A percentile compares a stretch with the other conserved stretches of the same genome.
These are phyloP conservation scores for Bungarus multicinctus DNA, from an alignment of 2,113 vertebrate genomes.

Conservation along the genomic window DNA sequence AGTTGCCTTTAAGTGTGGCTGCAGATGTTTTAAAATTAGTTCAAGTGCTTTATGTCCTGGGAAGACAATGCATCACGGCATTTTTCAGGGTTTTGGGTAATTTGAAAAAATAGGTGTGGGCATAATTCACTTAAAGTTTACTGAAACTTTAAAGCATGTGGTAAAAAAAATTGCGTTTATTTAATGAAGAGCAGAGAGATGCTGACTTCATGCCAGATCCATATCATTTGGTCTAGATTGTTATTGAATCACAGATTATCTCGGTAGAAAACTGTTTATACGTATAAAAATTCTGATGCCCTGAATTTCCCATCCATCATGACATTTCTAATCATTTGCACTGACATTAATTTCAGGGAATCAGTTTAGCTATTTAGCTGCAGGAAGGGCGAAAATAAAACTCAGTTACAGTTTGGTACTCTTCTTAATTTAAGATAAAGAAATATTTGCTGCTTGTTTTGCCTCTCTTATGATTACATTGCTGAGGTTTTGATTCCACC, in stretches of 20 bases:
- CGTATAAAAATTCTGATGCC: background rate
- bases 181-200: background rate
- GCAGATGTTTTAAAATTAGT: background rate
- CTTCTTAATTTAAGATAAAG: background rate
- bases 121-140: background rate
- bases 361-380: background rate
- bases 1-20: background rate
- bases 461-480: background rate
- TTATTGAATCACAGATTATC: background rate
- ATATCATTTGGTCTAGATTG: background rate
- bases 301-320: slow-evolving; percentile 14
- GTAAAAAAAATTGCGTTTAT: background rate
- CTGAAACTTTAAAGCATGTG: background rate
- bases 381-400: background rate
- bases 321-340: background rate
- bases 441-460: background rate
- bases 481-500: background rate
- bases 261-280: background rate
- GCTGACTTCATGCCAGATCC: background rate
- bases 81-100: background rate
- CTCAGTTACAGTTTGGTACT: background rate
- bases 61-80: background rate
- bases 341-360: background rate
- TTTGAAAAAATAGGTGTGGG: background rate
- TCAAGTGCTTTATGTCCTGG: background rate